Evolutionary conservation across 2,113 vertebrate genomes (phyloP).

Genomic region (Thermophis baileyi): DNA sequence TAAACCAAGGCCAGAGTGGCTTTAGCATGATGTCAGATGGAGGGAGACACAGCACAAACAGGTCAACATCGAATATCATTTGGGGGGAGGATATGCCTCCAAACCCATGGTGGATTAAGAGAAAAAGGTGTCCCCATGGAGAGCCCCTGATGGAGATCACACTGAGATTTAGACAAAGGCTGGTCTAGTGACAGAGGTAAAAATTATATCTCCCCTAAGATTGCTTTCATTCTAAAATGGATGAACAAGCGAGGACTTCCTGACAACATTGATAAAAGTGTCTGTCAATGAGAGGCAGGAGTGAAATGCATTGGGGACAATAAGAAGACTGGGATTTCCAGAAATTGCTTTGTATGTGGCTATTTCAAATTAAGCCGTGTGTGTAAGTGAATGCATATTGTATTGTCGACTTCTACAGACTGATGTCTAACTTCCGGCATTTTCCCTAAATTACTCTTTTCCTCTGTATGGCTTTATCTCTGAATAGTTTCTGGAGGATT

Average conservation of each 20-base stretch:
- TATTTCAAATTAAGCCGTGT: neutral
- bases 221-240: neutral
- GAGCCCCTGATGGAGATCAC: neutral
- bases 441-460: accelerated
- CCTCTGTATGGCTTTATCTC: neutral
- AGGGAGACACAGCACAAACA: neutral
- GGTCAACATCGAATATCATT: neutral
- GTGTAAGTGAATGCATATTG: neutral
- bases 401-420: neutral
- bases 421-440: neutral
- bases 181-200: neutral
- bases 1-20: neutral
- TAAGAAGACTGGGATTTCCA: accelerated
- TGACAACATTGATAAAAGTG: neutral
- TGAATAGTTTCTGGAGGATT: neutral
- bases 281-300: neutral
- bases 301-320: neutral
- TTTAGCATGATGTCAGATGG: neutral
- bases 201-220: neutral
- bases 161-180: neutral
- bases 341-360: neutral
- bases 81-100: neutral
- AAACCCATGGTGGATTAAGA: neutral
- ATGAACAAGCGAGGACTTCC: neutral
- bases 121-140: neutral